phyloP scores from a whole-genome alignment of 2,797 vertebrate species.

The Crocidura indochinensis region DNA sequence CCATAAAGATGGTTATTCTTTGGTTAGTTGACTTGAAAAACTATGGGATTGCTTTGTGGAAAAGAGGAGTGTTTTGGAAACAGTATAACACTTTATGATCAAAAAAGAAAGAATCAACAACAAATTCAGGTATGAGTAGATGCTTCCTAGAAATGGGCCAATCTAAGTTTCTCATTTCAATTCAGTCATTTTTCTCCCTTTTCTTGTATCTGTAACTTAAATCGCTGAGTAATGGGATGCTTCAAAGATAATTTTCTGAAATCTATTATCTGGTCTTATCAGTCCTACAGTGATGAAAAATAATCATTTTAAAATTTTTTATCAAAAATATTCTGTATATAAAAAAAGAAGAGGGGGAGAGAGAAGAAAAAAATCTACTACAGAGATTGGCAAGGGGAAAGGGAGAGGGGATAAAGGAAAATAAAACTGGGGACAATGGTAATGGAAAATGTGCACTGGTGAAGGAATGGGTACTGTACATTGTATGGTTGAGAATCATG shows the following conservation, averaged over 20 bases:
- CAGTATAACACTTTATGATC: not conserved
- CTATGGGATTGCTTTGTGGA: slow-evolving; percentile 47
- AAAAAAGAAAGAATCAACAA: slow-evolving; percentile 29
- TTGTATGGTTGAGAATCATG: no score
- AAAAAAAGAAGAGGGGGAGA: no score
- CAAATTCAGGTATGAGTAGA: not conserved
- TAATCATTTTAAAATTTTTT: slow-evolving; percentile 28
- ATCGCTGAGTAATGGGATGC: not conserved
- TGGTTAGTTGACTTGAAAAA: slow-evolving; percentile 46
- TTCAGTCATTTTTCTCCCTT: not conserved
- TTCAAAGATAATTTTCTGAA: slow-evolving; percentile 30
- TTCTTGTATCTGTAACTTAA: slow-evolving; percentile 8
- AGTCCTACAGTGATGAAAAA: not conserved
- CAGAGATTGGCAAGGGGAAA: no score
- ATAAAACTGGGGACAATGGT: no score
- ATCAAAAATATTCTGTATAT: slow-evolving; percentile 12
- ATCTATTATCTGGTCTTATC: not conserved
- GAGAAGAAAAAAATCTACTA: no score
- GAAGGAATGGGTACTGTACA: no score
- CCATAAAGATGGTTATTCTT: not conserved
- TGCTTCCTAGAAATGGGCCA: not conserved
- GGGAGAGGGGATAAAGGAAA: no score
- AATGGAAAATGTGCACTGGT: no score
- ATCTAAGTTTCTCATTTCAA: slow-evolving; percentile 39
- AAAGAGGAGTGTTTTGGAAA: slow-evolving; percentile 59